Conservation (phyloP, 2,888 invertebrate species). For the Mycalesis mineus region DNA sequence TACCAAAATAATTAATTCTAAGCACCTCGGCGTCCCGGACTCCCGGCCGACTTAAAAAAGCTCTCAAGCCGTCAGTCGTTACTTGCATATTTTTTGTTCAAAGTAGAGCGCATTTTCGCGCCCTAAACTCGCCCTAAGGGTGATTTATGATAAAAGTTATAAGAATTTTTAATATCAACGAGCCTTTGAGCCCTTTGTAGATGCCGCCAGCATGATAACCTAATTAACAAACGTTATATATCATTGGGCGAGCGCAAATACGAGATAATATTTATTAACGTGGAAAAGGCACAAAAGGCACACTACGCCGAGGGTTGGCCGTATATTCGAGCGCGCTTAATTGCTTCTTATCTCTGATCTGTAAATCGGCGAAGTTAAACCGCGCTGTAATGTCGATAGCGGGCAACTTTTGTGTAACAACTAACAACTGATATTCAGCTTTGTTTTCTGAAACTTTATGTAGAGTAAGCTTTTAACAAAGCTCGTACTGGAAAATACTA, state of each 20-base stretch:
- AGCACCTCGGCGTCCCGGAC: conserved; percentile 46
- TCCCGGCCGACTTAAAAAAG: conserved; percentile 64
- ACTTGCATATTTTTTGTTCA: conserved; percentile 75
- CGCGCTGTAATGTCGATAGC: conserved; percentile 17
- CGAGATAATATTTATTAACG: conserved; percentile 59
- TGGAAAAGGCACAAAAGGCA: conserved; percentile 17
- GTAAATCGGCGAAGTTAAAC: conserved; percentile 51
- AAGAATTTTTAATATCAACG: conserved; percentile 74
- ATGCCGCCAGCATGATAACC: conserved; percentile 73
- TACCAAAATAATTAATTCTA: conserved; percentile 66
- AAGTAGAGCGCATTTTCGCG: conserved; percentile 66
- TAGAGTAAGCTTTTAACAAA: too few relatives aligned
- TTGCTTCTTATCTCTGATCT: conserved; percentile 54
- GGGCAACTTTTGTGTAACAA: background rate
- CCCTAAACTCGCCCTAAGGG: conserved; percentile 66
- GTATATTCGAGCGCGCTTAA: conserved; percentile 44
- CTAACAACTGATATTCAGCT: background rate
- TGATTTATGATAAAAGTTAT: conserved; percentile 76
- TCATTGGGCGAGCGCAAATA: conserved; percentile 65
- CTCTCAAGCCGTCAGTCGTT: conserved; percentile 72
- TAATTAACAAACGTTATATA: conserved; percentile 76
- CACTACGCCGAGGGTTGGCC: conserved; percentile 34
- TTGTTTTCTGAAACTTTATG: background rate
- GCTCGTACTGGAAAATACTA: too few relatives aligned
- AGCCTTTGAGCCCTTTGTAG: conserved; percentile 69